phyloP scores from a whole-genome alignment of 2,888 invertebrate genomes.

The Campoletis raptor region DNA sequence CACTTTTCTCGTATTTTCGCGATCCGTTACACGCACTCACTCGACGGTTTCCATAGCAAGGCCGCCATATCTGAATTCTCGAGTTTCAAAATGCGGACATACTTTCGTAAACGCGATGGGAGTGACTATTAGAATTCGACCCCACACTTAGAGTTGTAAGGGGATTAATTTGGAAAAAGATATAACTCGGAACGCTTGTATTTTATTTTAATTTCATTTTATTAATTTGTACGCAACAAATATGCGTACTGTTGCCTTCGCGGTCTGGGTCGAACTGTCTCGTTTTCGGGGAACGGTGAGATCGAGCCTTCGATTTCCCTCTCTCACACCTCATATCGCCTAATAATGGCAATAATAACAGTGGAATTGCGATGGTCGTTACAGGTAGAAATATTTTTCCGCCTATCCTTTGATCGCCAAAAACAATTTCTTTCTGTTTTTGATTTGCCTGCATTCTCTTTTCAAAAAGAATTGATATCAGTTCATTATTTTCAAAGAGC shows the following conservation, averaged over 20 bases:
- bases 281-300: too few relatives aligned
- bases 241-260: too few relatives aligned
- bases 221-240: too few relatives aligned
- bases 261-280: too few relatives aligned
- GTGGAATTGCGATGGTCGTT: background rate
- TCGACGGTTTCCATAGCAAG: constrained; percentile 6
- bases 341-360: background rate
- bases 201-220: too few relatives aligned
- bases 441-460: too few relatives aligned
- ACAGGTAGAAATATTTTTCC: too few relatives aligned
- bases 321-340: background rate
- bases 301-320: background rate
- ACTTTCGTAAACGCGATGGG: background rate
- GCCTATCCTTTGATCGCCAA: too few relatives aligned
- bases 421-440: too few relatives aligned
- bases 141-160: constrained; percentile 17
- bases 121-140: background rate
- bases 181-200: too few relatives aligned
- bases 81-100: background rate
- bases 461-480: too few relatives aligned
- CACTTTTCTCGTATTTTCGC: background rate
- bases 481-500: too few relatives aligned
- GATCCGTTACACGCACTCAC: background rate
- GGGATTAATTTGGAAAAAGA: background rate
- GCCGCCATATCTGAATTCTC: background rate